Evolutionary conservation across 2,113 vertebrate genomes (phyloP), one percentile per base, ranked within the genome.

Genomic region (Bufo bufo): DNA sequence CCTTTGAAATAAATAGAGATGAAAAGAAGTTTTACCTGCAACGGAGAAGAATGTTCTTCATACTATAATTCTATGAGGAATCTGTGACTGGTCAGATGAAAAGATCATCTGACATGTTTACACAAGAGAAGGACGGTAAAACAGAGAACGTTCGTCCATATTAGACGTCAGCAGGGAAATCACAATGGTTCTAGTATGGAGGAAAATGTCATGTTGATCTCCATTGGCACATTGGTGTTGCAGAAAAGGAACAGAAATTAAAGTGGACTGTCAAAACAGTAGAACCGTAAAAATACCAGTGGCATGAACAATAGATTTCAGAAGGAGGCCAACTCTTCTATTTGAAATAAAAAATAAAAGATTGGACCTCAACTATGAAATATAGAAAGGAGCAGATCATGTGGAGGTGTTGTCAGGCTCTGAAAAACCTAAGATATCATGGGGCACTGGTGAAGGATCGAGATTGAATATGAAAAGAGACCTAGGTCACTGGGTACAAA

Each of bases 91-190:
- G 20, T 45, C 59, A 19, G 69, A 71, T 65, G 19, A 16, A 13
- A 47, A 83, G 81, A 66, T 47, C 13, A 47, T 83, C 65, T 83
- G 81, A 84, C 82, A 84, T 71, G 49, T 84, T 84, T 84, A 71
- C 14, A 52, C 47, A 71, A 84, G 50, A 49, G 50, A 54, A 52
- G 14, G 82, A 52, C n/a, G 14, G 50, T 52, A 43, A 66, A 61
- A 65, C 47, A 13, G 61, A 69, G 81, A 69, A 82, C 65, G 45
- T 69, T 52, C 61, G 16, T 65, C 47, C 47, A 43, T n/a, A 69
- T 52, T 43, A 52, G 10, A 52, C 65, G 16, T 66, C 81, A 50
- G 61, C 13, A 5, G 59, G 63, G 81, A 50, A n/a, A 7, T 50
- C 16, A 69, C 45, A 83, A 69, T 23, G n/a, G 61, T 1, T 66